Percentiles rank a stretch among this genome's conserved stretches.
Evolutionary conservation across 2,888 invertebrate species (phyloP).

Genomic region (Adineta ricciae): DNA sequence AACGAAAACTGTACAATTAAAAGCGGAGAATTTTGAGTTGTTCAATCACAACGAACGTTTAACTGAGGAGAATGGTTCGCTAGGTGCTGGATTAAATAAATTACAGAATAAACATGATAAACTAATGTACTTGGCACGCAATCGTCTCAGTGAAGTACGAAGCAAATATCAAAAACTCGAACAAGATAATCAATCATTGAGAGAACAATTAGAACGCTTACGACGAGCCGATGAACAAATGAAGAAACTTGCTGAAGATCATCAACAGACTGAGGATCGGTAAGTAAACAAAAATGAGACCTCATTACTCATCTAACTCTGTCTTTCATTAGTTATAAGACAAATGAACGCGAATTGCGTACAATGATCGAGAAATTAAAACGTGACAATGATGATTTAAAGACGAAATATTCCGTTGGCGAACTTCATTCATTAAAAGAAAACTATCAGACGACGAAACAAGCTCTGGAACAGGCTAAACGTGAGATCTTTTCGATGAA

Average conservation of each 20-base stretch:
- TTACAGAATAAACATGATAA: constrained; percentile 34
- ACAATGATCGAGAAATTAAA: constrained; percentile 32
- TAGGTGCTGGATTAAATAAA: constrained; percentile 24
- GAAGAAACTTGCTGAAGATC: constrained; percentile 27
- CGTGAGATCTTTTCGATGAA: constrained; percentile 19
- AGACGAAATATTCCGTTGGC: constrained; percentile 22
- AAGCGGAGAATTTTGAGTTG: constrained; percentile 33
- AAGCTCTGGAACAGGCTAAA: constrained; percentile 32
- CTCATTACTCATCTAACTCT: neutral
- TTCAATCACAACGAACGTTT: constrained; percentile 30
- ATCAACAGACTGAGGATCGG: constrained; percentile 26
- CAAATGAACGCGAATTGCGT: constrained; percentile 29
- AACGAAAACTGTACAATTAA: constrained; percentile 29
- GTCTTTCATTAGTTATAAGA: constrained; percentile 24
- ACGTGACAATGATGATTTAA: constrained; percentile 33
- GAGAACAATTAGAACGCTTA: constrained; percentile 27
- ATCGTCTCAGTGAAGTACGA: constrained; percentile 29
- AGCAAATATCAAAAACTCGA: constrained; percentile 30
- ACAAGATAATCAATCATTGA: constrained; percentile 30
- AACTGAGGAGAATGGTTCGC: constrained; percentile 24
- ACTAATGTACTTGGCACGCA: constrained; percentile 31
- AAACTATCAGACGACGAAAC: constrained; percentile 31
- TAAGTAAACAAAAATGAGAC: neutral
- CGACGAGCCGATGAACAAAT: constrained; percentile 27
- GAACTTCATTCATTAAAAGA: constrained; percentile 31